phyloP scores from a whole-genome alignment of 2,888 invertebrate genomes.

The Melolontha melolontha region DNA sequence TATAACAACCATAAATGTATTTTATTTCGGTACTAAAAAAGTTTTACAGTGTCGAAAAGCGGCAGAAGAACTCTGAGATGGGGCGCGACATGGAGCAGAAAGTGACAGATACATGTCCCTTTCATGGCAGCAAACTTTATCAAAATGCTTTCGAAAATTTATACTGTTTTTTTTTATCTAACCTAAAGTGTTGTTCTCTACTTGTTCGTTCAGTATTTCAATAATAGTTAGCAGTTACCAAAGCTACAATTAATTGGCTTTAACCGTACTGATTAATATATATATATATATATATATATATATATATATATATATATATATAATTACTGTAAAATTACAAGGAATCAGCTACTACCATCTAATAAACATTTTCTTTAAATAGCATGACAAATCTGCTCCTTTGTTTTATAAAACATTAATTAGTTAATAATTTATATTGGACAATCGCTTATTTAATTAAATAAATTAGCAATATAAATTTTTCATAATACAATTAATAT shows the following conservation, averaged over 20 bases:
- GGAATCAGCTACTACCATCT: too few relatives aligned
- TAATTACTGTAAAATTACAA: too few relatives aligned
- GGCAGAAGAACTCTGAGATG: constrained; percentile 31
- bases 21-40: constrained; percentile 46
- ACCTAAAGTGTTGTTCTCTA: background rate
- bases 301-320: too few relatives aligned
- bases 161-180: constrained; percentile 3
- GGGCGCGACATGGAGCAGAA: constrained; percentile 26
- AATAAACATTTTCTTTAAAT: too few relatives aligned
- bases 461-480: too few relatives aligned
- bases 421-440: too few relatives aligned
- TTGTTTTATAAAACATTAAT: too few relatives aligned
- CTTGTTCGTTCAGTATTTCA: background rate
- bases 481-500: too few relatives aligned
- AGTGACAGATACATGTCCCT: constrained; percentile 33
- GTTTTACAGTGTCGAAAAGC: constrained; percentile 40
- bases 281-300: too few relatives aligned
- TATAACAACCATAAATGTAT: constrained; percentile 43
- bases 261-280: too few relatives aligned
- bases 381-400: too few relatives aligned
- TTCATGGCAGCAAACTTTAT: constrained; percentile 27
- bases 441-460: too few relatives aligned
- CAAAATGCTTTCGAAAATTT: constrained; percentile 23
- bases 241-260: background rate
- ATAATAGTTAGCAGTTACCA: background rate